Conservation (phyloP, 2,113 vertebrate species). For the Cyanoramphus novaezelandiae region DNA sequence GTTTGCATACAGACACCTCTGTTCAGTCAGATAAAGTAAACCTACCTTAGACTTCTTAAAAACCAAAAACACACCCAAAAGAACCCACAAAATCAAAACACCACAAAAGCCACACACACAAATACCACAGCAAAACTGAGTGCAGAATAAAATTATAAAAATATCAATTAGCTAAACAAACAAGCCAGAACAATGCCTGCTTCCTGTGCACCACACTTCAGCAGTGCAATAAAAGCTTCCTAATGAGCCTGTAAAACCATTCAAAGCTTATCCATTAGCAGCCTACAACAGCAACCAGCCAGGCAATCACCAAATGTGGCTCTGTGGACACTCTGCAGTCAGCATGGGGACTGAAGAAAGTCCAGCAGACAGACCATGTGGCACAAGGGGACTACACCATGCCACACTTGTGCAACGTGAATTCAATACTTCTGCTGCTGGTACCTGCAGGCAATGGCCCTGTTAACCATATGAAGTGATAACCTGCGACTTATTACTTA, state of each 20-base stretch:
- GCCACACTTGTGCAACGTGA: not conserved
- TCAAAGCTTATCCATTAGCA: not conserved
- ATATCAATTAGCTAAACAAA: not conserved
- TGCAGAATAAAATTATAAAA: not conserved
- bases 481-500: not conserved
- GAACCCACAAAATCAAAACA: not conserved
- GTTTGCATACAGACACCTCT: not conserved
- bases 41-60: not conserved
- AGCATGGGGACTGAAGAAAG: not conserved
- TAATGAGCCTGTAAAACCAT: not conserved
- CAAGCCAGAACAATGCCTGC: not conserved
- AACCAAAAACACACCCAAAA: not conserved
- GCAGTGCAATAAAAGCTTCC: not conserved
- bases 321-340: not conserved
- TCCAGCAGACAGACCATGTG: not conserved
- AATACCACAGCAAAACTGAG: not conserved
- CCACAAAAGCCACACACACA: not conserved
- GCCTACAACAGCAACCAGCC: not conserved
- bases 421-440: not conserved
- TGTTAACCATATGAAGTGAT: not conserved
- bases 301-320: accelerated
- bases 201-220: not conserved
- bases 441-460: not conserved
- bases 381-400: not conserved
- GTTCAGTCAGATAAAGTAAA: not conserved